Base-by-base conservation (phyloP, 1,140 invertebrate species). In the Danaus melanippus region DNA sequence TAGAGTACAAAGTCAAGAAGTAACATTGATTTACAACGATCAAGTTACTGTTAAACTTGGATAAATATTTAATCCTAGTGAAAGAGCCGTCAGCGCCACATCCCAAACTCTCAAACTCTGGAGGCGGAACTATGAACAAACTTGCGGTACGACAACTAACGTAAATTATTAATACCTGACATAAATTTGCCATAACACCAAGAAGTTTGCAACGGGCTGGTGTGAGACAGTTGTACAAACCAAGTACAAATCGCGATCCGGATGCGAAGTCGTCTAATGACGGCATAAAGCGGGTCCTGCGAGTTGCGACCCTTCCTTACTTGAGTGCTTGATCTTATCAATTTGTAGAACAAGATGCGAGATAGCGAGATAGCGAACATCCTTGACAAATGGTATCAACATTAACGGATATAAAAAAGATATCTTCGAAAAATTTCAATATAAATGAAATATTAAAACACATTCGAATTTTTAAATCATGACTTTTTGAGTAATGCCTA, bases 161-260 rank as follows among this genome's bases (percentile, higher is more conserved):
- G 74, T 83, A 81, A 86, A 83, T 86, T 83, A 86, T 86, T 83
- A 86, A 83, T 86, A 83, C 79, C 79, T 81, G 83, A 79, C 83
- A 79, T 84, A 76, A 86, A 86, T 86, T 86, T 84, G 79, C 83
- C 78, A 84, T 83, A 82, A 79, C 70, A 74, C 69, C 65, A 64
- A 62, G 48, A 79, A 81, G 71, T 81, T 81, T 74, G 71, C 61
- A 51, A 58, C 63, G 64, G 71, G 73, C 65, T 56, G 66, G 56
- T 62, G 67, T 53, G 67, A 77, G 76, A 78, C 76, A 73, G 74
- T 32, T 32, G 21, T 73, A 74, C 79, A 80, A 85, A 83, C 74
- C 69, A 76, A 60, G 68, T 79, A 79, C 81, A 83, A 84, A 83
- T 84, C 73, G 63, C 65, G 57, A 61, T 64, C 66, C 72, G 74